Evolutionary conservation across 2,888 invertebrate species (phyloP).

Genomic region (Gibbula magus): DNA sequence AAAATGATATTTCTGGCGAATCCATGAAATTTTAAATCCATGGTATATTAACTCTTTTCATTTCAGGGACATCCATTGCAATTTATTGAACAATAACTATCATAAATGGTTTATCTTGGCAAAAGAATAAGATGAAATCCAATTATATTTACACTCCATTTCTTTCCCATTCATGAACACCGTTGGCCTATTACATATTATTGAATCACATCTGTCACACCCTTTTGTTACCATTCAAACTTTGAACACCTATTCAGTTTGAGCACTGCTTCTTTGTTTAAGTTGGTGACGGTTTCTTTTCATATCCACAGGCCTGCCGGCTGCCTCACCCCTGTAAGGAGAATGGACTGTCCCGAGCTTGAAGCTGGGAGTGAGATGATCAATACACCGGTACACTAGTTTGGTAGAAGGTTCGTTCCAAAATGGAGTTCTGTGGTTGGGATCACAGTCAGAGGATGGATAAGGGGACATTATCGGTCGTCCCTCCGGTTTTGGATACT

Average conservation of each 20-base stretch:
- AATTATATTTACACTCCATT: too few species aligned
- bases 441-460: slow-evolving; percentile 33
- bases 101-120: too few species aligned
- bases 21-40: too few species aligned
- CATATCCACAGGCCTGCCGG: not conserved
- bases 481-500: slow-evolving; percentile 43
- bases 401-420: slow-evolving; percentile 31
- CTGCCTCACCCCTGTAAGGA: slow-evolving; percentile 20
- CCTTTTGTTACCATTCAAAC: not conserved
- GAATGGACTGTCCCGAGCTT: slow-evolving; percentile 33
- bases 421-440: slow-evolving; percentile 40
- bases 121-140: too few species aligned
- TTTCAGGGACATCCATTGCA: too few species aligned
- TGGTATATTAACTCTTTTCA: too few species aligned
- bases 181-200: too few species aligned
- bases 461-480: slow-evolving; percentile 29
- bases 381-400: slow-evolving; percentile 32
- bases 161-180: too few species aligned
- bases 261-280: not conserved
- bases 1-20: too few species aligned
- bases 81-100: too few species aligned
- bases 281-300: slow-evolving; percentile 23
- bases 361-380: slow-evolving; percentile 28
- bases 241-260: not conserved
- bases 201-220: not conserved